Conservation (phyloP, 2,888 invertebrate genomes). For the Spilarctia lutea region DNA sequence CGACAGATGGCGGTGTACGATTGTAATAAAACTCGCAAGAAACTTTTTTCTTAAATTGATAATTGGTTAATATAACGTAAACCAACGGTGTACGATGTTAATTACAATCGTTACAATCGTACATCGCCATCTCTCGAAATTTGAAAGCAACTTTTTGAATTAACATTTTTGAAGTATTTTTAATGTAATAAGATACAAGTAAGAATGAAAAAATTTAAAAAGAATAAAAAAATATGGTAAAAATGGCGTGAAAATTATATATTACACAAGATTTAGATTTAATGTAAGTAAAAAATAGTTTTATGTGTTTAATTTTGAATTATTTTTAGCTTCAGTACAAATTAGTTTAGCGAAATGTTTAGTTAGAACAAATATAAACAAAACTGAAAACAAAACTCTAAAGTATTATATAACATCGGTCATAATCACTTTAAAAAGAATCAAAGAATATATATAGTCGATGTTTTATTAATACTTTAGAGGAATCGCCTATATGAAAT, state of each 20-base stretch:
- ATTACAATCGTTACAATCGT: too few relatives aligned
- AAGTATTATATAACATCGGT: not conserved
- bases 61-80: too few relatives aligned
- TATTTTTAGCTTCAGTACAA: conserved; percentile 11
- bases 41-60: too few relatives aligned
- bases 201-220: not conserved
- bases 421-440: not conserved
- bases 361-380: not conserved
- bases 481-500: not conserved
- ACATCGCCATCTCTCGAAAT: not conserved
- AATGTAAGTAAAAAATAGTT: not conserved
- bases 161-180: not conserved
- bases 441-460: not conserved
- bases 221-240: not conserved
- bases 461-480: not conserved
- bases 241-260: not conserved
- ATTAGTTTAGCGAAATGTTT: not conserved
- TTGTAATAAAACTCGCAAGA: too few relatives aligned
- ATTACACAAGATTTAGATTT: not conserved
- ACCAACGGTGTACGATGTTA: too few relatives aligned
- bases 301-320: not conserved
- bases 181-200: not conserved
- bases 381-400: not conserved
- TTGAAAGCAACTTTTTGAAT: not conserved
- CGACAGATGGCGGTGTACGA: too few relatives aligned